Conservation (phyloP, 2,888 invertebrate genomes). For the Drosophila austrosaltans region DNA sequence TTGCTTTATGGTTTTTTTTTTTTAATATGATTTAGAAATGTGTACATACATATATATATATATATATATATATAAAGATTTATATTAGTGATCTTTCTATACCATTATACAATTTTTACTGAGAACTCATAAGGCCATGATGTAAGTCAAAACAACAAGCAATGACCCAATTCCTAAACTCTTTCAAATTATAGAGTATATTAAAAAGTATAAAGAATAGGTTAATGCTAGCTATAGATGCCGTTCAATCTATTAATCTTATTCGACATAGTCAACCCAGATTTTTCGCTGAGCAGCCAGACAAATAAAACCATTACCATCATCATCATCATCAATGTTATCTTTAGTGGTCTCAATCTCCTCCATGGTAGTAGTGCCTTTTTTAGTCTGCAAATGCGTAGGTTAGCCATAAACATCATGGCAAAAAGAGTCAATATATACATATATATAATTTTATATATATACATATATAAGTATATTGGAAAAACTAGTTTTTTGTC, state of each 20-base stretch:
- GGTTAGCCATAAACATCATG: constrained; percentile 24
- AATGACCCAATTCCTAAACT: neutral
- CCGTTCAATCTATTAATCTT: constrained; percentile 14
- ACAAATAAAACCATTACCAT: constrained; percentile 37
- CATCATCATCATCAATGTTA: constrained; percentile 4
- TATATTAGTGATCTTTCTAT: too few relatives aligned
- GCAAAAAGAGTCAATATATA: constrained; percentile 12
- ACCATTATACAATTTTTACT: too few relatives aligned
- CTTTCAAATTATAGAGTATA: neutral
- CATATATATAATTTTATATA: neutral
- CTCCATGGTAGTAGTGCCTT: constrained; percentile 9
- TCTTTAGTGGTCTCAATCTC: constrained; percentile 7
- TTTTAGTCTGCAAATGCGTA: constrained; percentile 44
- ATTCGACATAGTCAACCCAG: constrained; percentile 44
- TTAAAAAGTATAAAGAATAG: neutral
- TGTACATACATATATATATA: too few relatives aligned
- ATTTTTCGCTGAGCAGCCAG: constrained; percentile 27
- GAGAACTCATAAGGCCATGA: too few relatives aligned
- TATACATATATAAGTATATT: constrained; percentile 1
- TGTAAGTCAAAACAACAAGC: neutral
- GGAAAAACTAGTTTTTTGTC: constrained; percentile 8
- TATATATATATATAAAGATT: too few relatives aligned
- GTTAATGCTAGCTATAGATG: neutral
- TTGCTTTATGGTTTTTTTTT: too few relatives aligned
- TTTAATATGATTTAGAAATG: too few relatives aligned